phyloP scores from a whole-genome alignment of 1,140 invertebrate genomes.

The Pemphigus obesinymphae region DNA sequence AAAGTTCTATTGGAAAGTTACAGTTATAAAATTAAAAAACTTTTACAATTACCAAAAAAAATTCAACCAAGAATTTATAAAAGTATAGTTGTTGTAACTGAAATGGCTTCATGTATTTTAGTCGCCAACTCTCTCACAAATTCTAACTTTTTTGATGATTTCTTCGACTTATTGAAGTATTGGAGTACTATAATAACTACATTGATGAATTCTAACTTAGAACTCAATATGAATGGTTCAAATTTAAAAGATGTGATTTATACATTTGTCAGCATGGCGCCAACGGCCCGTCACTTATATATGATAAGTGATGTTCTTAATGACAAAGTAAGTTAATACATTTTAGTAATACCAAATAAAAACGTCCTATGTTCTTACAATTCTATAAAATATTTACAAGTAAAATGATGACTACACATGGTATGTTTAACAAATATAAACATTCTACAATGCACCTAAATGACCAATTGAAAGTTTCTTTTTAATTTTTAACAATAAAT shows the following conservation, averaged over 20 bases:
- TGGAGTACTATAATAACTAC: neutral
- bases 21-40: neutral
- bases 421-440: too few species aligned
- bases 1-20: neutral
- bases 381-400: too few species aligned
- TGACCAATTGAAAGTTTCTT: too few species aligned
- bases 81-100: neutral
- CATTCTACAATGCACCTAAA: too few species aligned
- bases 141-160: neutral
- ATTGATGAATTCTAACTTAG: neutral
- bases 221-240: neutral
- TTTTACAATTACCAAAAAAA: neutral
- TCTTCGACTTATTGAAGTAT: neutral
- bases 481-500: too few species aligned
- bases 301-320: neutral
- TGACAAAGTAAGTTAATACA: neutral
- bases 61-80: neutral
- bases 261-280: neutral
- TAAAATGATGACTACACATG: too few species aligned
- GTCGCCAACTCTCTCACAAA: neutral
- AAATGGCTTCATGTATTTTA: slow-evolving; percentile 3
- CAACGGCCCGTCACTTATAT: neutral
- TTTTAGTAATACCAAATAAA: too few species aligned
- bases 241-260: neutral
- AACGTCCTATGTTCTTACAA: too few species aligned